These are phyloP conservation scores for Ceratoteleas bidentatus DNA, from an alignment of 1,140 invertebrate genomes.

Conservation along the genomic window DNA sequence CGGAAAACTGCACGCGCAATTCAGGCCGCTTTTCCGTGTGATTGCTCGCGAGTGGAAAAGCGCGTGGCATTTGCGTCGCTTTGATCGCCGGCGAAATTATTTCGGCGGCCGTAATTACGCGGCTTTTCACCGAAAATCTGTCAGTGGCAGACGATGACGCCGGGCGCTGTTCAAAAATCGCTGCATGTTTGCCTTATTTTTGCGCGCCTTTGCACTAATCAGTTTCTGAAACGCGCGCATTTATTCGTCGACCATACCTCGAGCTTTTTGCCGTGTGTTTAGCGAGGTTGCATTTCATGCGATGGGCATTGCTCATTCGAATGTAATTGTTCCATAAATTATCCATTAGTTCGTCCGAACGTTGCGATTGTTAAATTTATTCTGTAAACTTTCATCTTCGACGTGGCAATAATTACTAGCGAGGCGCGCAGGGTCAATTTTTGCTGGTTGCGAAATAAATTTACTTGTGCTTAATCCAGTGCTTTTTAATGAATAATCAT, in stretches of 20 bases:
- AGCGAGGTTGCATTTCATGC: no score
- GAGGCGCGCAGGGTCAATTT: slow-evolving; percentile 4
- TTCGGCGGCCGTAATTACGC: slow-evolving; percentile 14
- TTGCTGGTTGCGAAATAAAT: not conserved
- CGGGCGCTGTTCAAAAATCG: slow-evolving; percentile 3
- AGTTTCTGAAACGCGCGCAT: not conserved
- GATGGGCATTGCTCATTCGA: not conserved
- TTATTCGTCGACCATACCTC: not conserved
- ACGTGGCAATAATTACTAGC: slow-evolving; percentile 19
- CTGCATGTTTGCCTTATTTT: not conserved
- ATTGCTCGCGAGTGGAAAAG: slow-evolving; percentile 26
- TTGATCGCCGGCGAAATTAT: slow-evolving; percentile 35
- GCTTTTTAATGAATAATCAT: no score
- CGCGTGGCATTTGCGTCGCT: slow-evolving; percentile 12
- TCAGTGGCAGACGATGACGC: slow-evolving; percentile 9
- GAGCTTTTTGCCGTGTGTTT: no score
- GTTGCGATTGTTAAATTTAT: slow-evolving; percentile 14
- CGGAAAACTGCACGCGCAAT: slow-evolving; percentile 21
- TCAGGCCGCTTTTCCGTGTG: slow-evolving; percentile 14
- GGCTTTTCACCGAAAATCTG: slow-evolving; percentile 27
- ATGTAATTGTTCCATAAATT: slow-evolving; percentile 18
- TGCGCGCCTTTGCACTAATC: not conserved
- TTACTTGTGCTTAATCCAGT: slow-evolving; percentile 10
- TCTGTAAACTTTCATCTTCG: slow-evolving; percentile 24
- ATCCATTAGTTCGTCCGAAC: not conserved